Base-by-base conservation (phyloP, 2,888 invertebrate genomes). In the Ochlodes sylvanus region DNA sequence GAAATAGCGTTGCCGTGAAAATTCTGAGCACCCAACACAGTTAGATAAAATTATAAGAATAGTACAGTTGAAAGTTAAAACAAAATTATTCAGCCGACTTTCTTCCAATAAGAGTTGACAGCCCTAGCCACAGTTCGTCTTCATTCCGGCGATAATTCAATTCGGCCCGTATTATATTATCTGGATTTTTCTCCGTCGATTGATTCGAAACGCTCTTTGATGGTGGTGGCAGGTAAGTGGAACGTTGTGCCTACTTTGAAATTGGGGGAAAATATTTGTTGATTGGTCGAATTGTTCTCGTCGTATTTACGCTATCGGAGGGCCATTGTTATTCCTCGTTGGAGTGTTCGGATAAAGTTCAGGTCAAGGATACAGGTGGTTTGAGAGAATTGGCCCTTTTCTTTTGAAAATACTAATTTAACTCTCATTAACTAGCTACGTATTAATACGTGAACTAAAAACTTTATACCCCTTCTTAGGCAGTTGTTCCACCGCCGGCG, bases 131-230 rank as follows among this genome's bases (percentile, higher is more conserved):
- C 17, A 44, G 19, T 76, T 82, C 83, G 84, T 86, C 89, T 89
- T 89, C 86, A 87, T 88, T 86, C 84, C 79, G 77, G 84, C 84
- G 90, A 93, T 93, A 90, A 93, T 92, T 92, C 89, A 90, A 92
- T 93, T 91, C 88, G 82, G 19, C 44, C 61, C 67, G 55, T 55
- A 88, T 93, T 88, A 88, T 89, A 88, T 89, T 88, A 89, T 87
- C 84, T 76, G 78, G 82, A 81, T 66, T 71, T 87, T 89, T 87
- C 85, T 84, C 85, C 83, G 81, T 86, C 89, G 87, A 92, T 91
- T 92, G 90, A 87, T 89, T 90, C 82, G 72, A 75, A 74, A 71
- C 70, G 60, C 55, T 56, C 74, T 79, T 81, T 78, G 77, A 76
- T 79, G 75, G 77, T 75, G 77, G 78, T 73, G 78, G 76, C 84